Base-by-base conservation (phyloP, 2,113 vertebrate genomes). In the Osmerus mordax region DNA sequence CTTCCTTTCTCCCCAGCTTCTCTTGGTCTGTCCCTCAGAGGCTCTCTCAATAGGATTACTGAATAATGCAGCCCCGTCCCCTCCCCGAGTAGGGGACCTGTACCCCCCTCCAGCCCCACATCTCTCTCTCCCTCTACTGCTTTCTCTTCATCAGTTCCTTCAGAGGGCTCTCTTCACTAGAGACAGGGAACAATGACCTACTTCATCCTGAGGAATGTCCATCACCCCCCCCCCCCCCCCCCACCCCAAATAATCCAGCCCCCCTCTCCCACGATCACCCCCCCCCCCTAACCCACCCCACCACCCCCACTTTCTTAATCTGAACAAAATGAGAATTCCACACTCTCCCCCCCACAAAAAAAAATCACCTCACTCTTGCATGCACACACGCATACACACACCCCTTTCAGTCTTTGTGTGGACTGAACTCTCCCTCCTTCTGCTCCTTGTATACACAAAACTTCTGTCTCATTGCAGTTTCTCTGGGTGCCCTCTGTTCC, bases 171-270 rank as follows among this genome's bases (percentile, higher is more conserved):
- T 89, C 91, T 90, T 90, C 90, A 88, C 78, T 85, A 72, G 79
- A 90, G 87, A 90, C 86, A 66, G 76, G 77, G 85, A 92, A 93
- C 92, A 93, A 93, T 91, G 89, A 90, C 88, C 89, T 90, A 91
- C 89, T 92, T 93, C 89, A 92, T 93, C 89, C 88, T 86, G 73
- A 89, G 91, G 92, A 93, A 93, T 92, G 90, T 87, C 88, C 88
- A 79, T 80, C 83, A 81, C 77, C 72, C 85, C 81, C 83, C 69
- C n/a, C n/a, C 72, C 25, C 32, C 60, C 65, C 81, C 71, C 70
- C 41, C 41, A 69, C 67, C 76, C 79, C 82, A 79, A 89, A 90
- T 90, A 89, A 92, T 90, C 87, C 87, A 87, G 74, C 73, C 78
- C 66, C 84, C 85, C 76, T 84, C 83, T 88, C 84, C 84, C 83